phyloP scores from a whole-genome alignment of 2,888 invertebrate species.

The Trissoscelio sp. region DNA sequence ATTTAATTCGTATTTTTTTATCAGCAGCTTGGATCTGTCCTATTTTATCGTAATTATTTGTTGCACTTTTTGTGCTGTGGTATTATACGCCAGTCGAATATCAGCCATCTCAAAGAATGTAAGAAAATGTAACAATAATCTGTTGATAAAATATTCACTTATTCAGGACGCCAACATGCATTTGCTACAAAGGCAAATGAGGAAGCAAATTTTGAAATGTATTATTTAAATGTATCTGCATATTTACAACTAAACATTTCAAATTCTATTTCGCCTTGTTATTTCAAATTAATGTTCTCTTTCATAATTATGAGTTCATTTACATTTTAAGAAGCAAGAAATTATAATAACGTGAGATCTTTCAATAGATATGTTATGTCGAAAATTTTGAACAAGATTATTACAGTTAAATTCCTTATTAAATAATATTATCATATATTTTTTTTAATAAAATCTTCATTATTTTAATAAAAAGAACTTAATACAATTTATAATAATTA shows the following conservation, averaged over 20 bases:
- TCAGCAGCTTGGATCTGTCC: slow-evolving; percentile 58
- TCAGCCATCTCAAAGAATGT: slow-evolving; percentile 56
- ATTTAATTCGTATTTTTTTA: slow-evolving; percentile 46
- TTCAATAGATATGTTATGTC: slow-evolving; percentile 13
- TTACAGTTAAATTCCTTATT: neutral
- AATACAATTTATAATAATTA: too few relatives aligned
- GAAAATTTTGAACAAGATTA: slow-evolving; percentile 11
- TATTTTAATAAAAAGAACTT: too few relatives aligned
- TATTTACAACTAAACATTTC: slow-evolving; percentile 52
- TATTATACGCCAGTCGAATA: slow-evolving; percentile 44
- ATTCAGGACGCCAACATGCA: slow-evolving; percentile 25
- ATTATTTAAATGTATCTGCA: slow-evolving; percentile 52
- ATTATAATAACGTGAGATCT: slow-evolving; percentile 22
- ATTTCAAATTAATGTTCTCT: slow-evolving; percentile 40
- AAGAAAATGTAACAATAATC: slow-evolving; percentile 55
- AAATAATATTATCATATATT: too few relatives aligned
- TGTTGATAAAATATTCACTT: slow-evolving; percentile 62
- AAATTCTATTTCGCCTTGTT: slow-evolving; percentile 25
- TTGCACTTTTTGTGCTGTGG: slow-evolving; percentile 37
- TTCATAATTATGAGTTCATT: slow-evolving; percentile 42
- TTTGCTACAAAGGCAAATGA: slow-evolving; percentile 38
- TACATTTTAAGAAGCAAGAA: slow-evolving; percentile 32
- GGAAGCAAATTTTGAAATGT: slow-evolving; percentile 39
- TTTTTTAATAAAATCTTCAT: too few relatives aligned
- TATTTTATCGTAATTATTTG: slow-evolving; percentile 63